Evolutionary conservation across 1,140 invertebrate genomes (phyloP).

Genomic region (Plectrocnemia conspersa): DNA sequence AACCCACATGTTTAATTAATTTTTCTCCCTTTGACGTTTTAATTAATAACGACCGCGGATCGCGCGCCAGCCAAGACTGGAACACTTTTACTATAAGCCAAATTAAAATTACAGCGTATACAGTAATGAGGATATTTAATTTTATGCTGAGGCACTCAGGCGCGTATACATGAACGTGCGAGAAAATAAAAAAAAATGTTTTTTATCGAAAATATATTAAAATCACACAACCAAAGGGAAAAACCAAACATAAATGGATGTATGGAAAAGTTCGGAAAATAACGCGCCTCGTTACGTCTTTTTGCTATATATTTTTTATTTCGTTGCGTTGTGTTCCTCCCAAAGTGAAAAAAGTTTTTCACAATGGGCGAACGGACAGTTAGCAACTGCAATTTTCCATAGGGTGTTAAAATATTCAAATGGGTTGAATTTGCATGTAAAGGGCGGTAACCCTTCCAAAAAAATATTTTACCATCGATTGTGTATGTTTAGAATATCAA

Average conservation of each 20-base stretch:
- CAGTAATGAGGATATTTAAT: too few species aligned
- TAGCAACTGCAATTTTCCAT: conserved; percentile 27
- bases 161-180: too few species aligned
- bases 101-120: too few species aligned
- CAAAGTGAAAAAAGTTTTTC: conserved; percentile 22
- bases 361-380: conserved; percentile 24
- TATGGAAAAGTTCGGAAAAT: conserved; percentile 18
- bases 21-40: conserved; percentile 24
- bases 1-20: conserved; percentile 22
- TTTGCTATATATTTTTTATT: conserved; percentile 17
- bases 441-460: conserved; percentile 9
- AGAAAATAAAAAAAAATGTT: too few species aligned
- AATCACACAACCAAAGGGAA: too few species aligned
- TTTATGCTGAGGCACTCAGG: too few species aligned
- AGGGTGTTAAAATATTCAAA: conserved; percentile 34
- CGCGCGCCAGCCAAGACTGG: background rate
- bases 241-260: too few species aligned
- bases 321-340: conserved; percentile 16
- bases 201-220: too few species aligned
- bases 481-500: too few species aligned
- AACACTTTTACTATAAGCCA: too few species aligned
- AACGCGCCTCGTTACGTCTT: conserved; percentile 29
- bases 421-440: conserved; percentile 30
- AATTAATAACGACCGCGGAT: conserved; percentile 17
- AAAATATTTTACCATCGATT: conserved; percentile 11